Base-by-base conservation (phyloP, 2,888 invertebrate genomes). In the Pemphredon lugubris region DNA sequence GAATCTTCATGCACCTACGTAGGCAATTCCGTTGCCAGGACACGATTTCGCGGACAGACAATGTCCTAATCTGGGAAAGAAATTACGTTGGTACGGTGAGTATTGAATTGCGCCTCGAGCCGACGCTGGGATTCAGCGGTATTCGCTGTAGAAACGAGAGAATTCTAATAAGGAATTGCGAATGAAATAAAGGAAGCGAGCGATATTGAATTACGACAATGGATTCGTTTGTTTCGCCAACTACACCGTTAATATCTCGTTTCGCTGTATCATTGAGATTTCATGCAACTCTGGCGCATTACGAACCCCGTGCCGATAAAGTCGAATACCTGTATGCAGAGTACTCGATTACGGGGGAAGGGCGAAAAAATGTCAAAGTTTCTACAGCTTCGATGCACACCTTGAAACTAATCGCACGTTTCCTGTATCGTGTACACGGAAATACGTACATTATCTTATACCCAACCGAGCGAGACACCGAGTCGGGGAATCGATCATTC, bases 401-500 rank as follows among this genome's bases (percentile, higher is more conserved):
- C n/a, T n/a, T n/a, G n/a, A n/a, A n/a, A n/a, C n/a, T n/a, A n/a
- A n/a, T n/a, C n/a, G n/a, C n/a, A n/a, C n/a, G n/a, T n/a, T n/a
- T n/a, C n/a, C n/a, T n/a, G n/a, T n/a, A n/a, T n/a, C n/a, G n/a
- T n/a, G n/a, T n/a, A n/a, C n/a, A n/a, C n/a, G n/a, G n/a, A n/a
- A n/a, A n/a, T n/a, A n/a, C n/a, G n/a, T n/a, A n/a, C n/a, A 14
- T 44, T 54, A 69, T 69, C 55, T 60, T 53, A 34, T 26, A 20
- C 13, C 7, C 14, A 18, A 20, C 16, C 32, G 58, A 45, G 42
- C 45, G 5, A 7, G 16, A 42, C 18, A n/a, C 21, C 40, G 51
- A 59, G 63, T 58, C 64, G 34, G 18, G 37, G 23, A 50, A 77
- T 77, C 76, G 74, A 77, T 77, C 57, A 60, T 48, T 74, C 66